Evolutionary conservation across 2,888 invertebrate genomes (phyloP).

Genomic region (Cantharis lateralis): DNA sequence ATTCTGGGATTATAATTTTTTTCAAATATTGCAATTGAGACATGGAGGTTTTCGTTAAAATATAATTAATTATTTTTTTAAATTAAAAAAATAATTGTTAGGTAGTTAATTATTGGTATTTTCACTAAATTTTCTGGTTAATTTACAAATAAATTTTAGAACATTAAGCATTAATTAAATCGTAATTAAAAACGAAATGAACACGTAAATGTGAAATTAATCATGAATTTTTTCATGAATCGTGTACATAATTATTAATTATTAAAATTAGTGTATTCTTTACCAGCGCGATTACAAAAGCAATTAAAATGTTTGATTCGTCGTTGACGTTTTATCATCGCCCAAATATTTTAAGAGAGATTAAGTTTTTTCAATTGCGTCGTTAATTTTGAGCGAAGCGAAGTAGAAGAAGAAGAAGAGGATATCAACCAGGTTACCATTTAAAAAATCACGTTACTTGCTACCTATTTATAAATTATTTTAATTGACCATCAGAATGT

Average conservation of each 20-base stretch:
- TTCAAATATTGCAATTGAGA: too few species aligned
- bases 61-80: too few species aligned
- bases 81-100: too few species aligned
- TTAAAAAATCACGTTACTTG: background rate
- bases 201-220: background rate
- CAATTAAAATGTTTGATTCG: background rate
- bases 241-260: background rate
- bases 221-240: background rate
- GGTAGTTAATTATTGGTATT: background rate
- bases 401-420: background rate
- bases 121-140: background rate
- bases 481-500: background rate
- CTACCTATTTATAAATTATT: background rate
- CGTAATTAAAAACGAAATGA: background rate
- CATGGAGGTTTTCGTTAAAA: too few species aligned
- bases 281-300: background rate
- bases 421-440: background rate
- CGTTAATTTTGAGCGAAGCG: background rate
- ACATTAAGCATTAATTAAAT: background rate
- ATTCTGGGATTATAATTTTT: too few species aligned
- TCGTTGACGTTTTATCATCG: background rate
- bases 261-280: background rate
- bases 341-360: background rate
- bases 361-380: background rate
- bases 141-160: background rate